Conservation (phyloP, 2,797 vertebrate species). For the Nannoperca australis region DNA sequence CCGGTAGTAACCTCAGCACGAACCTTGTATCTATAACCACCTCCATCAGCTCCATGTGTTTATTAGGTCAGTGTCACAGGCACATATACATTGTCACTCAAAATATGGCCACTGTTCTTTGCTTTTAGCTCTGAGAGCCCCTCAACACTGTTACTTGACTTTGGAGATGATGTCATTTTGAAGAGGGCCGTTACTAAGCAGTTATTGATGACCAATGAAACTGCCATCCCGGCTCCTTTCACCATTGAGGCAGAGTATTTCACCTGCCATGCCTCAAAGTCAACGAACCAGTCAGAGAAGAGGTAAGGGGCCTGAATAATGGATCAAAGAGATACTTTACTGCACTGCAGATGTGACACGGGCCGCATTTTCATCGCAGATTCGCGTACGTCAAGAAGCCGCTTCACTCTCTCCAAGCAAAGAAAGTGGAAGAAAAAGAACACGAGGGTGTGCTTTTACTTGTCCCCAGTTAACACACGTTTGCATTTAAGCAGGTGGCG, state of each 20-base stretch:
- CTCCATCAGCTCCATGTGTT: no score
- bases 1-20: slow-evolving; percentile 55
- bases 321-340: slow-evolving; percentile 16
- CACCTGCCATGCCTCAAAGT: slow-evolving; percentile 56
- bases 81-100: neutral
- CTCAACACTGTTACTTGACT: slow-evolving; percentile 83
- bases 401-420: slow-evolving; percentile 68
- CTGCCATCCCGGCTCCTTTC: slow-evolving; percentile 87
- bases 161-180: slow-evolving; percentile 85
- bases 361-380: slow-evolving; percentile 61
- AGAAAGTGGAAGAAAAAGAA: slow-evolving; percentile 78
- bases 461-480: neutral
- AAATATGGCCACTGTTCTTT: slow-evolving; percentile 1
- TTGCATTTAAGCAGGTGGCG: neutral
- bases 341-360: slow-evolving; percentile 15
- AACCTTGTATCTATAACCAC: neutral
- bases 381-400: slow-evolving; percentile 55
- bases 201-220: slow-evolving; percentile 89
- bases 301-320: slow-evolving; percentile 67
- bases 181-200: slow-evolving; percentile 78
- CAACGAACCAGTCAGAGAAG: slow-evolving; percentile 46
- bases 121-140: slow-evolving; percentile 65
- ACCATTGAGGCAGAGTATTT: slow-evolving; percentile 87
- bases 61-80: no score
- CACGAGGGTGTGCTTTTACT: slow-evolving; percentile 68